Evolutionary conservation across 2,113 vertebrate genomes (phyloP).

Genomic region (Catagonus wagneri): DNA sequence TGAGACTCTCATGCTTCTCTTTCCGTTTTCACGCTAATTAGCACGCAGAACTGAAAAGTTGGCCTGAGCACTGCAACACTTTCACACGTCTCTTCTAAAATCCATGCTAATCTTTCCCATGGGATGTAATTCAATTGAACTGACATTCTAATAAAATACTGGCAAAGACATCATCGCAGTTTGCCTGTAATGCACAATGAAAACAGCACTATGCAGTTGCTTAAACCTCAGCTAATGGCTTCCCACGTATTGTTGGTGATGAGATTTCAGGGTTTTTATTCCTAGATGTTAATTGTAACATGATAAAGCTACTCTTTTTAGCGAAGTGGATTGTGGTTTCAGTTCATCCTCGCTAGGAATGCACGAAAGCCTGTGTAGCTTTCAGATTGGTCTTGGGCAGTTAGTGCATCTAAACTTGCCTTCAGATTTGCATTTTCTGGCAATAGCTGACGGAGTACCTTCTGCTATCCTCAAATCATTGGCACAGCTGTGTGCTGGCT

Average conservation of each 20-base stretch:
- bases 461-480: background rate
- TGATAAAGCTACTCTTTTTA: background rate
- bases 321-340: background rate
- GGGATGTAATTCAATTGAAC: conserved; percentile 78
- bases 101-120: conserved; percentile 75
- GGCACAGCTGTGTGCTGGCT: background rate
- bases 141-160: conserved; percentile 80
- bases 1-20: conserved; percentile 70
- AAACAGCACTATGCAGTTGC: conserved; percentile 69
- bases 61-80: conserved; percentile 73
- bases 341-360: background rate
- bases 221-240: conserved; percentile 72
- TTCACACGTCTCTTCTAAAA: conserved; percentile 78
- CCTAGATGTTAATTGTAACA: conserved; percentile 29
- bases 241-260: conserved; percentile 46
- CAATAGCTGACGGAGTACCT: background rate
- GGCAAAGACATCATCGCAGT: conserved; percentile 72
- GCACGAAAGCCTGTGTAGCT: background rate
- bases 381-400: background rate
- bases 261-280: conserved; percentile 34
- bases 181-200: conserved; percentile 79
- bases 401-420: background rate
- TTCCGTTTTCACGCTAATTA: conserved; percentile 76
- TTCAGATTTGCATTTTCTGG: background rate
- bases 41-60: conserved; percentile 77